These are phyloP conservation scores for Kryphioiulus occultus DNA, from an alignment of 2,888 invertebrate species.

Conservation along the genomic window DNA sequence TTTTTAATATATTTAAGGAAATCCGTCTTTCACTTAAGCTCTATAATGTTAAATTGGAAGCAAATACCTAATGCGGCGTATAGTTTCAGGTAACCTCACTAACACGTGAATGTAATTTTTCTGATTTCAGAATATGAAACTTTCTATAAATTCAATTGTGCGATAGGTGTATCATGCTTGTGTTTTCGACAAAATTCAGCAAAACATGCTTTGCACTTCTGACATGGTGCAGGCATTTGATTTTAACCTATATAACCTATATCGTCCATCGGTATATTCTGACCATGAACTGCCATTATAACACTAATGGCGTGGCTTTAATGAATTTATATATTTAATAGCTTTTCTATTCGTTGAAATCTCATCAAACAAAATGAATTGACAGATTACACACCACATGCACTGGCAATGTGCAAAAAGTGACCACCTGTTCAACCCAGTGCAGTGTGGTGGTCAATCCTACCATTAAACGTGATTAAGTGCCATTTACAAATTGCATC, in stretches of 20 bases:
- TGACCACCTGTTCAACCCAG: conserved; percentile 4
- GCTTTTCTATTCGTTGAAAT: background rate
- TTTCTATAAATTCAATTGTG: no score
- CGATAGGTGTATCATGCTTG: no score
- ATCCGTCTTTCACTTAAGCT: no score
- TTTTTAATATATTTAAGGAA: no score
- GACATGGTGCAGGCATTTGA: no score
- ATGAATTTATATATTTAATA: background rate
- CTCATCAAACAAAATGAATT: conserved; percentile 14
- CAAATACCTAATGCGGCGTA: no score
- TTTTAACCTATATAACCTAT: background rate
- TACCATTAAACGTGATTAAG: conserved; percentile 32
- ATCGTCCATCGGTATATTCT: background rate
- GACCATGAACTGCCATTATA: background rate
- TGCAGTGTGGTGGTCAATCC: conserved; percentile 21
- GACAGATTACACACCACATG: background rate
- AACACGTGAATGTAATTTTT: no score
- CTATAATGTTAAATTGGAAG: no score
- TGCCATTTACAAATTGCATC: conserved; percentile 35
- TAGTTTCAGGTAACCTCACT: no score
- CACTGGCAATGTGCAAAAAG: conserved; percentile 4
- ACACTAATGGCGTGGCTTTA: background rate
- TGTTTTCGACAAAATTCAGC: no score
- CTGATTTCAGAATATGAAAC: no score
- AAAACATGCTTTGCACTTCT: no score